Conservation (phyloP, 2,113 vertebrate genomes). For the Ahaetulla prasina region DNA sequence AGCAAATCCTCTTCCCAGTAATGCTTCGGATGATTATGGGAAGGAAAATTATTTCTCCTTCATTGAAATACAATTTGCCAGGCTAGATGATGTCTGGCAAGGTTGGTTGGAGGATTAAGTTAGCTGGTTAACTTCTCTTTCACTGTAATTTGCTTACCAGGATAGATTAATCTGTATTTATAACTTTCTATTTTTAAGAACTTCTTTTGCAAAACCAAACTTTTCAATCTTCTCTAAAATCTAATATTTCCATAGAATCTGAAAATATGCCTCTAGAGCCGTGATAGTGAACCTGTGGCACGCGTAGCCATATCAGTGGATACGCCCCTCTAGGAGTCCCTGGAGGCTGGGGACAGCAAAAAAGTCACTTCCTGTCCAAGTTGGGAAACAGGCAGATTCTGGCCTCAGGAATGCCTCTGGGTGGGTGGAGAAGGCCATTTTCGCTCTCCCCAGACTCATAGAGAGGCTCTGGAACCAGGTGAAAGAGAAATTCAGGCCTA, state of each 20-base stretch:
- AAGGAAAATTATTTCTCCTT: background rate
- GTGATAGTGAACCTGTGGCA: too few relatives aligned
- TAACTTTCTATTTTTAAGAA: background rate
- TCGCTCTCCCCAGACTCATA: too few relatives aligned
- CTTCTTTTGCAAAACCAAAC: background rate
- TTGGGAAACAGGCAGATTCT: too few relatives aligned
- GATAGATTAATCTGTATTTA: background rate
- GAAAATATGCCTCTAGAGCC: background rate
- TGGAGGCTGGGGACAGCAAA: too few relatives aligned
- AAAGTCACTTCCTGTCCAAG: too few relatives aligned
- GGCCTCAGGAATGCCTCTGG: too few relatives aligned
- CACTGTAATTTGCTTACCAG: background rate
- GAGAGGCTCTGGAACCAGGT: too few relatives aligned
- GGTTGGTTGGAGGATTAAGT: background rate
- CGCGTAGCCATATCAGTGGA: too few relatives aligned
- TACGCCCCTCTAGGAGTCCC: too few relatives aligned
- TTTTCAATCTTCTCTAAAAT: background rate
- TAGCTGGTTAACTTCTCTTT: background rate
- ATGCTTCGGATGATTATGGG: background rate
- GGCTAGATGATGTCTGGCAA: background rate
- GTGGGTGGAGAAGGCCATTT: too few relatives aligned
- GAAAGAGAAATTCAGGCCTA: too few relatives aligned
- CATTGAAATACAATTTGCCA: background rate
- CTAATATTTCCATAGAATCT: background rate
- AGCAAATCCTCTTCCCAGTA: background rate